These are phyloP conservation scores for Platysternon megacephalum DNA, from an alignment of 2,113 vertebrate genomes.

Conservation along the genomic window DNA sequence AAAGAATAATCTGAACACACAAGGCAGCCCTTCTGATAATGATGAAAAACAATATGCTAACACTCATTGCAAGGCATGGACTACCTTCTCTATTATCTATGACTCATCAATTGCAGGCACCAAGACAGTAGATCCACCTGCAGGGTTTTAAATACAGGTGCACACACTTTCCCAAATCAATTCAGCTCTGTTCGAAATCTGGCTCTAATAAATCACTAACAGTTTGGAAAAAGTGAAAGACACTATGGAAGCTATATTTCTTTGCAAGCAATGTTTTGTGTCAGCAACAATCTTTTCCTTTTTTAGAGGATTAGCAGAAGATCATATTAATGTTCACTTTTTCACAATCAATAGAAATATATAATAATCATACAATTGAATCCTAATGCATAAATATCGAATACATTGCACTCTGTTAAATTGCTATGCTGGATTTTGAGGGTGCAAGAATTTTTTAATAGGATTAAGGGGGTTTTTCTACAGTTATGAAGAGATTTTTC, in stretches of 20 bases:
- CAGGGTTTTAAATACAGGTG: background rate
- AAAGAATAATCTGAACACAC: background rate
- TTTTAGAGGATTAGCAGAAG: background rate
- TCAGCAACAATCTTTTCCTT: background rate
- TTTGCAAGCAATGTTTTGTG: background rate
- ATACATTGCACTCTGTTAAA: background rate
- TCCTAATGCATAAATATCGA: background rate
- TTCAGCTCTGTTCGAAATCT: background rate
- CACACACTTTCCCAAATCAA: background rate
- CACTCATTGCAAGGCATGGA: background rate
- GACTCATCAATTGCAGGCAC: background rate
- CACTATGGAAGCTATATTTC: background rate
- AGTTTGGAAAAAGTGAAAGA: background rate
- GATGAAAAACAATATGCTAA: background rate
- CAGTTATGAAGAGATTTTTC: background rate
- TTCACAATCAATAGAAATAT: background rate
- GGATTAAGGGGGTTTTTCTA: background rate
- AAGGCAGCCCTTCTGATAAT: background rate
- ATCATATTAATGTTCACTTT: background rate
- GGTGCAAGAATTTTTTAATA: background rate
- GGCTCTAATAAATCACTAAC: background rate
- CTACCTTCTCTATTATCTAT: background rate
- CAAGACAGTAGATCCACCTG: background rate
- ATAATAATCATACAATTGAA: background rate
- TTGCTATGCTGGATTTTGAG: background rate